phyloP scores from a whole-genome alignment of 1,140 invertebrate genomes.

The Lepidurus couesii region DNA sequence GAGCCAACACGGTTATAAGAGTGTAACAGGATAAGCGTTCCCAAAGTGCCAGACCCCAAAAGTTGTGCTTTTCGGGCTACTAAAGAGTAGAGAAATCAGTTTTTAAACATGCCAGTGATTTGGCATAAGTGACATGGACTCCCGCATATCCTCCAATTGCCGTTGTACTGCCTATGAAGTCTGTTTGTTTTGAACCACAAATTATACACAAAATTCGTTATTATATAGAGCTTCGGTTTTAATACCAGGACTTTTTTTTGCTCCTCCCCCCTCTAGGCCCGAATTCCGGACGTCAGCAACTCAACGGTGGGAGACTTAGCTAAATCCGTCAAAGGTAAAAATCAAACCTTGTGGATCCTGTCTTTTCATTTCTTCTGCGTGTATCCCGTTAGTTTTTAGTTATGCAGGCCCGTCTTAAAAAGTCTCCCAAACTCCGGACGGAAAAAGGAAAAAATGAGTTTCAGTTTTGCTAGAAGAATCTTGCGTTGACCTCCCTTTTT shows the following conservation, averaged over 20 bases:
- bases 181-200: not conserved
- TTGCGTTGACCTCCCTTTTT: too few relatives aligned
- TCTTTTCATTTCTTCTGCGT: not conserved
- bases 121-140: not conserved
- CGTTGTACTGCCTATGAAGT: constrained; percentile 7
- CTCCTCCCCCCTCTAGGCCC: not conserved
- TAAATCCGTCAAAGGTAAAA: constrained; percentile 18
- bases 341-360: not conserved
- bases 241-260: not conserved
- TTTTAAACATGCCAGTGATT: constrained; percentile 1
- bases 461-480: too few relatives aligned
- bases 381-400: constrained; percentile 4
- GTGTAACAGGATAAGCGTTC: not conserved
- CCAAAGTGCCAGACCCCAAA: too few relatives aligned
- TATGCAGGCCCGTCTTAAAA: not conserved
- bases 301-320: not conserved
- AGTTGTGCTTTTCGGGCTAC: too few relatives aligned
- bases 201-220: not conserved
- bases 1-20: not conserved
- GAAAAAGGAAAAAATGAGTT: not conserved
- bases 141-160: constrained; percentile 7
- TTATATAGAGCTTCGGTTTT: not conserved
- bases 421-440: not conserved
- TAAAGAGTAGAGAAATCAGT: not conserved
- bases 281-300: constrained; percentile 17